Conservation (phyloP, 2,113 vertebrate genomes). For the Anseranas semipalmata region DNA sequence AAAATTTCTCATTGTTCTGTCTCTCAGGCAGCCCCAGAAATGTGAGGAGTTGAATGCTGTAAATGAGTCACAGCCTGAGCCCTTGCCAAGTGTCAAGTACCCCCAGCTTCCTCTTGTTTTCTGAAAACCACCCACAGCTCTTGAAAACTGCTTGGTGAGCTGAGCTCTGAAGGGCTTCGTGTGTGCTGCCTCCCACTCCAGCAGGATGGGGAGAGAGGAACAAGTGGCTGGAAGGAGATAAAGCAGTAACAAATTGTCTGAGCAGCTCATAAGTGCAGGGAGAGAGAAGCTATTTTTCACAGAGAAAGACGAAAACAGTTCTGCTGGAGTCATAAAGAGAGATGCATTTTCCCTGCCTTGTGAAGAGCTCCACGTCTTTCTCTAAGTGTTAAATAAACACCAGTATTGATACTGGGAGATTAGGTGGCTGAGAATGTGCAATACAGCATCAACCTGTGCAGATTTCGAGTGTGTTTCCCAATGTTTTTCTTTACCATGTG, state of each 20-base stretch:
- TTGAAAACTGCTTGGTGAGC: not conserved
- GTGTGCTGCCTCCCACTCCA: rapidly evolving
- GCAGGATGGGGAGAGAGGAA: not conserved
- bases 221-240: not conserved
- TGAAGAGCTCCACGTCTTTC: not conserved
- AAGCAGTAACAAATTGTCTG: not conserved
- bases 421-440: conserved; percentile 2
- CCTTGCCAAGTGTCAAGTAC: not conserved
- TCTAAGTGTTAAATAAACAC: conserved; percentile 41
- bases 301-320: conserved; percentile 10
- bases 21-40: not conserved
- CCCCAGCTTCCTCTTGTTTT: not conserved
- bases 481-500: not conserved
- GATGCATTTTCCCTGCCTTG: not conserved
- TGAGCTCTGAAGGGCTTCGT: not conserved
- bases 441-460: not conserved
- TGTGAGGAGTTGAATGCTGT: not conserved
- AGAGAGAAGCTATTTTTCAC: not conserved
- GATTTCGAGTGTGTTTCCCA: conserved; percentile 31
- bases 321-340: not conserved
- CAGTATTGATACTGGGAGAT: not conserved
- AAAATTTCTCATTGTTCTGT: not conserved
- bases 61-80: not conserved
- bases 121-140: not conserved
- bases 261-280: not conserved